Conservation (phyloP, 1,140 invertebrate species). For the Catajapyx aquilonaris region DNA sequence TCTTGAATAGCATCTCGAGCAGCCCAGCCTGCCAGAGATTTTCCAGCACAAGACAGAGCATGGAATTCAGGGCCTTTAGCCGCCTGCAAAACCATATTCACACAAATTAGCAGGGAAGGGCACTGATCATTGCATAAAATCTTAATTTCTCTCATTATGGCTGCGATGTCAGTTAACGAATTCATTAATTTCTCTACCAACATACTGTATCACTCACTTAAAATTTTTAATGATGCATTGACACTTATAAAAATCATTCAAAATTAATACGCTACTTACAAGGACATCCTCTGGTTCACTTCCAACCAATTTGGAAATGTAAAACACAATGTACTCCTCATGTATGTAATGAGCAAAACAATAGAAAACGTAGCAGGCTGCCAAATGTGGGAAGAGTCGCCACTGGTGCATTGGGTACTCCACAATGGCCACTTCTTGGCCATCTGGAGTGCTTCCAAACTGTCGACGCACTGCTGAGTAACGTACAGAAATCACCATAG, state of each 20-base stretch:
- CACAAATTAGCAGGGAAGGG: neutral
- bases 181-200: neutral
- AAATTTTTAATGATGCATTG: no score
- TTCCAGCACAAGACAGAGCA: slow-evolving; percentile 66
- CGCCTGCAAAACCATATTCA: slow-evolving; percentile 26
- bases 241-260: neutral
- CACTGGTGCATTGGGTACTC: slow-evolving; percentile 91
- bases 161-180: neutral
- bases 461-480: slow-evolving; percentile 78
- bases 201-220: no score
- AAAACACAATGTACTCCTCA: no score
- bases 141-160: neutral
- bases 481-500: slow-evolving; percentile 62
- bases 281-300: no score
- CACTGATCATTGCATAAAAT: neutral
- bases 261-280: slow-evolving; percentile 10
- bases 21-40: slow-evolving; percentile 69
- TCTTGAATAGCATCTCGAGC: slow-evolving; percentile 71
- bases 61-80: slow-evolving; percentile 69
- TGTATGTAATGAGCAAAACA: slow-evolving; percentile 42
- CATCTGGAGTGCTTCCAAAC: slow-evolving; percentile 45
- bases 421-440: slow-evolving; percentile 46
- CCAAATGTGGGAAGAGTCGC: slow-evolving; percentile 69
- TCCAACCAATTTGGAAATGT: no score
- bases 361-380: slow-evolving; percentile 52